Evolutionary conservation across 2,797 vertebrate genomes (phyloP).

Genomic region (Oceanodroma leucorhoa): DNA sequence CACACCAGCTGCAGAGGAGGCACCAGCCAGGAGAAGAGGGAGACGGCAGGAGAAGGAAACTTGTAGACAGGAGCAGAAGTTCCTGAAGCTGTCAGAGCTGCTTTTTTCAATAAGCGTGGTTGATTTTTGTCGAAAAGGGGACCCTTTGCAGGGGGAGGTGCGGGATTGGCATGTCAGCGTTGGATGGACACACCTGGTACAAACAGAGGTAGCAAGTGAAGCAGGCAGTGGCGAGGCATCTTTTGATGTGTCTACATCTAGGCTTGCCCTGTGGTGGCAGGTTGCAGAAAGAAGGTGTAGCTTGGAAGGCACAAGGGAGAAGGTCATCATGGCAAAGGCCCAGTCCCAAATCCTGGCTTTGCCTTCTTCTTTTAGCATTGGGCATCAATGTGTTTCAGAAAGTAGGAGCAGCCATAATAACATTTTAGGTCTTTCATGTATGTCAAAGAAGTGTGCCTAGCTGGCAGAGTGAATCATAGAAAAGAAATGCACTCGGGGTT

Average conservation of each 20-base stretch:
- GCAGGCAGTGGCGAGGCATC: background rate
- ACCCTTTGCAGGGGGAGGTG: background rate
- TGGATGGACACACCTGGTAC: background rate
- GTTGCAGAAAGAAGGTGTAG: background rate
- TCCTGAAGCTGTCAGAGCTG: background rate
- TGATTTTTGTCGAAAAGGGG: background rate
- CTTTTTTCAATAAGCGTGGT: background rate
- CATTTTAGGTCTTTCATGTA: background rate
- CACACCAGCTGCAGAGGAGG: background rate
- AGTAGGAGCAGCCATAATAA: background rate
- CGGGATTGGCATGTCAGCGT: rapidly evolving
- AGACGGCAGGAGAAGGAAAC: background rate
- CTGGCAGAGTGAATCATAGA: background rate
- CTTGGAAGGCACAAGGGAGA: background rate
- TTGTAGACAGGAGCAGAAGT: background rate
- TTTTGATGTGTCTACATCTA: background rate
- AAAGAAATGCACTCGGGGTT: background rate
- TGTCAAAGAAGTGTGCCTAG: background rate
- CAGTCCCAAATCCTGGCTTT: background rate
- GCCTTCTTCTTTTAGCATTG: background rate
- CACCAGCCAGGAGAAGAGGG: background rate
- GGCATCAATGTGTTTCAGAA: background rate
- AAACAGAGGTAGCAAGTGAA: background rate
- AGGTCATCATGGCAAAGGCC: background rate
- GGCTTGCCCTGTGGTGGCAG: background rate